A percentile compares a stretch with the other conserved stretches of the same genome.
These are phyloP conservation scores for Sula dactylatra DNA, from an alignment of 2,113 vertebrate species.

Conservation along the genomic window DNA sequence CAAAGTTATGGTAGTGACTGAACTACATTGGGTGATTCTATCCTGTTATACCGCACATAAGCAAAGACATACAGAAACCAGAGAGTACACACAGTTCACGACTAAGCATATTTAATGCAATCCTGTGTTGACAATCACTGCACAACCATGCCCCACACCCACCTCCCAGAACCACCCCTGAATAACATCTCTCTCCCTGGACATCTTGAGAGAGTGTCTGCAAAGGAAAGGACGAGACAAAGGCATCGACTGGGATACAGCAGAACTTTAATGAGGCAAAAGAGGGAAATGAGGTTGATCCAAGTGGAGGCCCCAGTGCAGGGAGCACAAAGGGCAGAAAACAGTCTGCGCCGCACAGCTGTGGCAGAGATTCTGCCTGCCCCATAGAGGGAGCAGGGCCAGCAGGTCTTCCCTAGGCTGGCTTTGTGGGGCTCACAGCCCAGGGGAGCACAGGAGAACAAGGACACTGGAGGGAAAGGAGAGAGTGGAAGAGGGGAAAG, in stretches of 20 bases:
- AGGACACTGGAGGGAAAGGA: neutral
- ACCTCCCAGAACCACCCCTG: neutral
- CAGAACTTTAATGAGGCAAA: neutral
- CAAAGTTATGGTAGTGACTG: no score
- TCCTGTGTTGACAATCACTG: neutral
- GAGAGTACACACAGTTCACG: no score
- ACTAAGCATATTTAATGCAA: no score
- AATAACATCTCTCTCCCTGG: neutral
- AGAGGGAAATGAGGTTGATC: neutral
- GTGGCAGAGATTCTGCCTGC: rapidly evolving
- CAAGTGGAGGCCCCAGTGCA: rapidly evolving
- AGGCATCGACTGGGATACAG: neutral
- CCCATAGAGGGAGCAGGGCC: neutral
- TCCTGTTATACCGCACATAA: no score
- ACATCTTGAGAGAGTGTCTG: neutral
- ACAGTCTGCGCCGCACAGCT: neutral
- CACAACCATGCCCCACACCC: neutral
- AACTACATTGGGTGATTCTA: no score
- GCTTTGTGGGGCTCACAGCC: neutral
- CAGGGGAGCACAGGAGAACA: neutral
- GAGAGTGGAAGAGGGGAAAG: neutral
- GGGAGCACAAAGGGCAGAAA: neutral
- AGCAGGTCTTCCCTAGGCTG: neutral
- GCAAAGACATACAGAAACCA: no score
- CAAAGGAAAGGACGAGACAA: neutral